phyloP scores from a whole-genome alignment of 2,113 vertebrate genomes.

The Gulo gulo region DNA sequence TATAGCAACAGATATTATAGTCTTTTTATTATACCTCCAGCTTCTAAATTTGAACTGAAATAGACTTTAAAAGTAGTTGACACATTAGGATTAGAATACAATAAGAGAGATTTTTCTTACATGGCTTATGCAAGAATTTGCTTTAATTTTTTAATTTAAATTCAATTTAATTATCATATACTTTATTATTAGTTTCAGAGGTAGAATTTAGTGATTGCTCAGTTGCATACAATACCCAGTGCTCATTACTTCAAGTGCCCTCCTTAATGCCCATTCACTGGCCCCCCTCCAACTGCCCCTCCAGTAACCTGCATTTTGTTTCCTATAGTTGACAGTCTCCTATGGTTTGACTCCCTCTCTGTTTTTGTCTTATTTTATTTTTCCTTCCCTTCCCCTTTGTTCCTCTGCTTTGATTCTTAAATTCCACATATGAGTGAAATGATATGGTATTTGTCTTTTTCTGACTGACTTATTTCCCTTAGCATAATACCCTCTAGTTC shows the following conservation, averaged over 20 bases:
- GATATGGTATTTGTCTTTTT: not conserved
- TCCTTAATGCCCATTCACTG: not conserved
- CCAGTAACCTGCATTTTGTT: not conserved
- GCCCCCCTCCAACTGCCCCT: not conserved
- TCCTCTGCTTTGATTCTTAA: not conserved
- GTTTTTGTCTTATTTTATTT: not conserved
- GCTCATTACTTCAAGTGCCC: not conserved
- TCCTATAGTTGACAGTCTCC: not conserved
- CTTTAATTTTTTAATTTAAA: not conserved
- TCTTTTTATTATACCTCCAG: not conserved
- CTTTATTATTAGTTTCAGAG: not conserved
- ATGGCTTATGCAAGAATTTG: not conserved
- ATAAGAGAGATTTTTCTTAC: not conserved
- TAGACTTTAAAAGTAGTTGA: not conserved
- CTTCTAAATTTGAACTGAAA: not conserved
- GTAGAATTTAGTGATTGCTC: not conserved
- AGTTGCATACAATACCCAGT: not conserved
- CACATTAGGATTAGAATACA: not conserved
- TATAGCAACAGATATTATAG: not conserved
- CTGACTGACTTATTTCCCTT: not conserved
- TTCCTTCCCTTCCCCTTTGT: not conserved
- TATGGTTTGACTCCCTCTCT: not conserved
- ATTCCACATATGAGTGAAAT: not conserved
- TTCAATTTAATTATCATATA: not conserved
- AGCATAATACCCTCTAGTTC: not conserved